These are phyloP conservation scores for Papilio gigon DNA, from an alignment of 2,888 invertebrate genomes.

Conservation along the genomic window DNA sequence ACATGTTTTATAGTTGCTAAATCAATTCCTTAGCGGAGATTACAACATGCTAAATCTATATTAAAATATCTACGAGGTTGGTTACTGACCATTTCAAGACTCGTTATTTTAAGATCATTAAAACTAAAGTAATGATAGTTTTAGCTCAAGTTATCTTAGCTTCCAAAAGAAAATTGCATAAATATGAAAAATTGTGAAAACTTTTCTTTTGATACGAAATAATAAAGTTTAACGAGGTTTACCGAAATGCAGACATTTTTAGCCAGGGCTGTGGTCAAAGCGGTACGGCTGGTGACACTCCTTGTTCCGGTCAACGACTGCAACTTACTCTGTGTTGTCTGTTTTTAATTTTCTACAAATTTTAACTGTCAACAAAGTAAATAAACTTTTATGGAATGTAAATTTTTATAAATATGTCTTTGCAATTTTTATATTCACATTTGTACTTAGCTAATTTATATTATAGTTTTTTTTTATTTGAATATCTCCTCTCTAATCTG, in stretches of 20 bases:
- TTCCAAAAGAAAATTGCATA: constrained; percentile 42
- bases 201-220: constrained; percentile 13
- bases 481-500: no score
- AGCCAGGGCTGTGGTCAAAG: constrained; percentile 12
- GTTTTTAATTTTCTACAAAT: constrained; percentile 16
- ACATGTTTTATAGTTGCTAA: no score
- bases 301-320: constrained; percentile 23
- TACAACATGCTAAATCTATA: no score
- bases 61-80: no score
- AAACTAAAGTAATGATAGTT: not conserved
- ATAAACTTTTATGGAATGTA: not conserved
- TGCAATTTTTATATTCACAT: not conserved
- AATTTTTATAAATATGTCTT: constrained; percentile 6
- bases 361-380: constrained; percentile 8
- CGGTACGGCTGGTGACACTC: constrained; percentile 18
- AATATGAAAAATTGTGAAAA: constrained; percentile 43
- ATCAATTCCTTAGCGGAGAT: no score
- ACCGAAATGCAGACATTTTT: constrained; percentile 26
- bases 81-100: no score
- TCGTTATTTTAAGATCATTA: no score
- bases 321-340: constrained; percentile 9
- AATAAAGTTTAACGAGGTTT: constrained; percentile 26
- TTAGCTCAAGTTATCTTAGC: not conserved
- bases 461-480: not conserved
- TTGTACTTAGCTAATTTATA: not conserved